phyloP scores from a whole-genome alignment of 1,140 invertebrate species.

The Sminthurides bifidus region DNA sequence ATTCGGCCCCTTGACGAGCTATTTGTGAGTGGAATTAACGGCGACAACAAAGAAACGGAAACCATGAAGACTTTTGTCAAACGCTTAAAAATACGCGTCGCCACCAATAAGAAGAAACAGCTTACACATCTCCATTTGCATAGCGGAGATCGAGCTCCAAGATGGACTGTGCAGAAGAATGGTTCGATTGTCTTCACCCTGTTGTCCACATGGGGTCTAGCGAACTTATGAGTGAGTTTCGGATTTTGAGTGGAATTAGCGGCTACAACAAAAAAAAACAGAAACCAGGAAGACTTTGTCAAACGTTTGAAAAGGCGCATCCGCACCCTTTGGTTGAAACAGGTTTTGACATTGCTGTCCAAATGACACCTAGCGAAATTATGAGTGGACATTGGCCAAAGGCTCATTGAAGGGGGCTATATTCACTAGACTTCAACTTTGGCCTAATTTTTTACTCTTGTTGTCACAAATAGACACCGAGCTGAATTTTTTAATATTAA shows the following conservation, averaged over 20 bases:
- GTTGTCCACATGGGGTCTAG: background rate
- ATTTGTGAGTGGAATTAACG: constrained; percentile 5
- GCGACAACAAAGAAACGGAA: background rate
- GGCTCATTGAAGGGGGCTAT: too few species aligned
- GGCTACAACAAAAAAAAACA: too few species aligned
- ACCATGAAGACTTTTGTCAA: background rate
- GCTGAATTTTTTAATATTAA: too few species aligned
- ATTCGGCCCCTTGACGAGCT: constrained; percentile 14
- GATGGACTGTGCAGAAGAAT: background rate
- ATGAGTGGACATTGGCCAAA: too few species aligned
- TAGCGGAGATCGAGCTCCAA: background rate
- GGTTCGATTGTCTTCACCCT: background rate
- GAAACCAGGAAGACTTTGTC: too few species aligned
- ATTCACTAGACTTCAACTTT: too few species aligned
- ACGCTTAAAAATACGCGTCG: background rate
- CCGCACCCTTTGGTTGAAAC: too few species aligned
- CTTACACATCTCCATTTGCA: background rate
- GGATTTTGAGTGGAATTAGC: constrained; percentile 15
- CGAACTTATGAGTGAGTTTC: background rate
- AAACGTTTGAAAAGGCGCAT: too few species aligned
- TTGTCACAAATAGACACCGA: too few species aligned
- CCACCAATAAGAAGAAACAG: background rate
- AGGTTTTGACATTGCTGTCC: too few species aligned
- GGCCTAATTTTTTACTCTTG: too few species aligned
- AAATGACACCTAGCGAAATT: too few species aligned